Conservation (phyloP, 2,797 vertebrate genomes). For the Pristis pectinata region DNA sequence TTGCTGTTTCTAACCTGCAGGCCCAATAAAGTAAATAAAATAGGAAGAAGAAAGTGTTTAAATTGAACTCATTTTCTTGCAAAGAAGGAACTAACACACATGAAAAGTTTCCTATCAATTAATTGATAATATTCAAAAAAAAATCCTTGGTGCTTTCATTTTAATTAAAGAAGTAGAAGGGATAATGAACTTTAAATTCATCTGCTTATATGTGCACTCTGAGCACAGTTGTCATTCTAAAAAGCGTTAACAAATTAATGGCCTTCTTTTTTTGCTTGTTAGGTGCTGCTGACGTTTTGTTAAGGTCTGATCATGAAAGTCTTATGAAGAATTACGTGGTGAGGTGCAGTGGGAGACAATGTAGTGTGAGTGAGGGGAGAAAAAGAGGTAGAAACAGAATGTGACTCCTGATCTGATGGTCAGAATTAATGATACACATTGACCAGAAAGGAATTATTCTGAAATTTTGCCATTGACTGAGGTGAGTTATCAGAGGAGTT, state of each 20-base stretch:
- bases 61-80: background rate
- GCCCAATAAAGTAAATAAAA: constrained; percentile 1
- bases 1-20: constrained; percentile 46
- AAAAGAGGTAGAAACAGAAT: background rate
- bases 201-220: background rate
- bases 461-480: background rate
- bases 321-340: background rate
- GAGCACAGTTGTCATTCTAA: background rate
- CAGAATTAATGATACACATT: background rate
- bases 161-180: background rate
- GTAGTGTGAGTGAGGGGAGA: background rate
- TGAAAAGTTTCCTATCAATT: background rate
- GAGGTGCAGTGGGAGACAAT: too few species aligned
- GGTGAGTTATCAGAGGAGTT: background rate
- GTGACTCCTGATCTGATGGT: background rate
- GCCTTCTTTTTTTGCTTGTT: background rate
- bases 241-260: constrained; percentile 6
- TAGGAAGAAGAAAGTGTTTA: constrained; percentile 24
- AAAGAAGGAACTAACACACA: background rate
- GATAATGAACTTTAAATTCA: background rate
- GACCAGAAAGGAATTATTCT: background rate
- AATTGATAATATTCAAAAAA: background rate
- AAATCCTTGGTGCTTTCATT: background rate
- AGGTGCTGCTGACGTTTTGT: background rate
- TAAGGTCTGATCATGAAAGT: background rate